Conservation (phyloP, 1,140 invertebrate genomes). For the Pomacea maculata region DNA sequence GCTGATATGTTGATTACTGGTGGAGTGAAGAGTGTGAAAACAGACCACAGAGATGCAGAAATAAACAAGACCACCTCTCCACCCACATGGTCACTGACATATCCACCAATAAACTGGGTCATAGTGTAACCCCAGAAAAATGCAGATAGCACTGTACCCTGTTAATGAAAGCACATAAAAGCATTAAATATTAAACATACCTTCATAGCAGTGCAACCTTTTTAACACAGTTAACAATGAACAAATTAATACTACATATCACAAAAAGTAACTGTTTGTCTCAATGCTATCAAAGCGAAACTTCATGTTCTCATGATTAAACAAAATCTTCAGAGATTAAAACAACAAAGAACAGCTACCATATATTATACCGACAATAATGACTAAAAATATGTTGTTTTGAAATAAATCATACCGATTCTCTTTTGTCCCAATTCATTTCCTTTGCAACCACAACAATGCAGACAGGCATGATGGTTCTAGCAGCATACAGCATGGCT, state of each 20-base stretch:
- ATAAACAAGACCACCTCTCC: slow-evolving; percentile 75
- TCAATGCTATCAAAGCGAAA: too few relatives aligned
- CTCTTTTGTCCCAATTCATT: slow-evolving; percentile 76
- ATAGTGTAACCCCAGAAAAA: slow-evolving; percentile 83
- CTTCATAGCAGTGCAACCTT: too few relatives aligned
- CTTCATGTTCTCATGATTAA: too few relatives aligned
- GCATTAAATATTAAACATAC: too few relatives aligned
- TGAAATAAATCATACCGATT: slow-evolving; percentile 67
- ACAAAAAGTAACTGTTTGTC: too few relatives aligned
- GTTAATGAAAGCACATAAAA: slow-evolving; percentile 26
- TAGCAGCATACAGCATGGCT: slow-evolving; percentile 74
- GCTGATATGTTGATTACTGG: slow-evolving; percentile 72
- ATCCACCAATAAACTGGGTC: slow-evolving; percentile 77
- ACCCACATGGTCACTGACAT: slow-evolving; percentile 76
- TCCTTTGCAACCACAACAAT: slow-evolving; percentile 74
- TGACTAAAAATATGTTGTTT: too few relatives aligned
- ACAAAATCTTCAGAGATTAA: background rate
- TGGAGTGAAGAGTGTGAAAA: slow-evolving; percentile 76
- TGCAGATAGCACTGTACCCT: slow-evolving; percentile 76
- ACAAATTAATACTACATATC: too few relatives aligned
- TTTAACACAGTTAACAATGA: too few relatives aligned
- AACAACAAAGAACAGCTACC: background rate
- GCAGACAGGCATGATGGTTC: slow-evolving; percentile 77
- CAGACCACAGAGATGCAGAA: slow-evolving; percentile 75
- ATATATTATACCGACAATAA: too few relatives aligned